phyloP scores from a whole-genome alignment of 2,888 invertebrate species.

The Lepas anatifera region DNA sequence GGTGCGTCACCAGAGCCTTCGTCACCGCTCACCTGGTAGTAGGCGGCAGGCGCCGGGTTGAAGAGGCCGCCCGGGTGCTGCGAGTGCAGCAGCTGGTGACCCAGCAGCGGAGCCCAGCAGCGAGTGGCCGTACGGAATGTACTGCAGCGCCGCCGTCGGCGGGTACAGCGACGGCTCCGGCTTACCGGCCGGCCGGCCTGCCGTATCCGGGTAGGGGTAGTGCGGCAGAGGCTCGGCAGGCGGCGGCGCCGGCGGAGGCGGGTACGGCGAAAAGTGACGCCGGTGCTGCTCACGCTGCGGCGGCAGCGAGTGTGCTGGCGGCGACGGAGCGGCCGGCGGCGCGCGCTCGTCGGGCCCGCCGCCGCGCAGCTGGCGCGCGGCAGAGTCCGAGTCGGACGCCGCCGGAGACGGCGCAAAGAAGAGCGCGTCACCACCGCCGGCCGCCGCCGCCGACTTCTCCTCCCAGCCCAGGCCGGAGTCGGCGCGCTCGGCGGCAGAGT shows the following conservation, averaged over 20 bases:
- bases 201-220: background rate
- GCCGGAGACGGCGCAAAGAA: background rate
- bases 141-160: slow-evolving; percentile 24
- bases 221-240: background rate
- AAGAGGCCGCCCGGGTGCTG: background rate
- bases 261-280: slow-evolving; percentile 20
- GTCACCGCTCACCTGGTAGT: background rate
- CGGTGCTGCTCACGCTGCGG: slow-evolving; percentile 21
- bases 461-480: slow-evolving; percentile 1
- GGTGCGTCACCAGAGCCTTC: background rate
- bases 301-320: slow-evolving; percentile 19
- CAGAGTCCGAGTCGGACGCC: background rate
- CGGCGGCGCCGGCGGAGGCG: slow-evolving; percentile 13
- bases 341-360: slow-evolving; percentile 32
- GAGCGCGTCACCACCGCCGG: background rate
- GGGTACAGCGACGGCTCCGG: slow-evolving; percentile 8
- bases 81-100: slow-evolving; percentile 13
- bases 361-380: slow-evolving; percentile 17
- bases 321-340: background rate
- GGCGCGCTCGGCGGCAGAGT: background rate
- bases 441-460: slow-evolving; percentile 15
- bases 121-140: slow-evolving; percentile 18
- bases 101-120: slow-evolving; percentile 22
- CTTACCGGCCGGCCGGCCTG: background rate
- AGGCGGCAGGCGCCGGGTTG: background rate